Base-by-base conservation (phyloP, 2,113 vertebrate genomes). In the Platysternon megacephalum region DNA sequence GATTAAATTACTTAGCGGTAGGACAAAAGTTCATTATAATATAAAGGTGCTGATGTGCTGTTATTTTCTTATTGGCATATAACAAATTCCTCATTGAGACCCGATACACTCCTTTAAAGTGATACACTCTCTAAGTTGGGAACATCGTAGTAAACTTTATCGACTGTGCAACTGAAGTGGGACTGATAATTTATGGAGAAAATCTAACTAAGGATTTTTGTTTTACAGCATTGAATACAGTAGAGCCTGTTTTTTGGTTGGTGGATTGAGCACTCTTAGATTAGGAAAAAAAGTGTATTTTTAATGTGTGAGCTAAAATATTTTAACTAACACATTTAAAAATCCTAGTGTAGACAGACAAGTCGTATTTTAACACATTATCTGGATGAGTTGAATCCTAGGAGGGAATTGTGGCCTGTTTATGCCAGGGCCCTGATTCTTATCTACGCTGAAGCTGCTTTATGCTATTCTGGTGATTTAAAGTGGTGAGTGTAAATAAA, bases 1-100 rank as follows among this genome's bases (percentile, higher is more conserved):
- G 91, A 93, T 97, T 93, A 97, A 94, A 97, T 94, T 88, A 91
- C 94, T 95, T 96, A 96, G 94, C 96, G 85, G 83, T 84, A 80
- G 91, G 95, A 92, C 94, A 96, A 91, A 82, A 96, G 86, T 82
- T 90, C 93, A 88, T 94, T 93, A 90, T 96, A 94, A 93, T 49
- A 95, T 81, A 88, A 96, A 93, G 9, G 8, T 81, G 42, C 5
- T 91, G 90, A 96, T 96, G 96, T 95, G 96, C 87, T 17, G 39
- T 88, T 97, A 95, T 89, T 92, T 93, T 95, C 81, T 72, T 49
- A 87, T 48, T 92, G 87, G 81, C 88, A 95, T 92, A 87, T 53
- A 92, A 84, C 51, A 87, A 93, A 94, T 95, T 92, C 11, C 56
- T 29, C 94, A 92, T 95, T 91, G 89, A 78, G 82, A 42, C 0